Evolutionary conservation across 2,797 vertebrate species (phyloP).

Genomic region (Helarctos malayanus): DNA sequence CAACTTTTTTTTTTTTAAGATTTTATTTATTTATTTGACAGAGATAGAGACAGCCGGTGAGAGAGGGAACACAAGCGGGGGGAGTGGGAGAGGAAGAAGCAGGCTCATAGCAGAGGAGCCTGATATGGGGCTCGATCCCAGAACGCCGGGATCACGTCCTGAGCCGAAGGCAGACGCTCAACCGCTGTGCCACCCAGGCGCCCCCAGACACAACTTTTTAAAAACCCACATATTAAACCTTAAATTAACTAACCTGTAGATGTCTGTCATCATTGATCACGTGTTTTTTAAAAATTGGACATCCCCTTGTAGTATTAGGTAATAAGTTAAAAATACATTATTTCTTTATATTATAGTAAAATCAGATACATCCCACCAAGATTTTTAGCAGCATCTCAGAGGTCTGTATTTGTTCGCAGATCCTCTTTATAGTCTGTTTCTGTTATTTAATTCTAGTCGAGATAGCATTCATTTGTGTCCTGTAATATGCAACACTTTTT

Average conservation of each 20-base stretch:
- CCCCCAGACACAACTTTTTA: neutral
- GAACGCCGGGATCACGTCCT: no score
- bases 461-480: neutral
- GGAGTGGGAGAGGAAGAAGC: no score
- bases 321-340: neutral
- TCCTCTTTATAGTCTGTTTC: neutral
- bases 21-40: no score
- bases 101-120: no score
- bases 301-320: neutral
- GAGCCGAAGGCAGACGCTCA: no score
- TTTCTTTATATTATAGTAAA: slow-evolving; percentile 10
- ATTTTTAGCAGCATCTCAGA: neutral
- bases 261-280: slow-evolving; percentile 20
- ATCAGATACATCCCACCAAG: neutral
- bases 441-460: neutral
- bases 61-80: no score
- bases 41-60: no score
- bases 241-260: slow-evolving; percentile 1
- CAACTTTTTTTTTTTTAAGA: neutral
- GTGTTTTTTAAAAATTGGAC: neutral
- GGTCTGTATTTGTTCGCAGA: neutral
- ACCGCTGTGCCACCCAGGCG: no score
- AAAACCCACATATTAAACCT: neutral
- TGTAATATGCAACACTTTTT: neutral
- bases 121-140: no score